Conservation (phyloP, 2,888 invertebrate genomes). For the Tachystola acroxantha region DNA sequence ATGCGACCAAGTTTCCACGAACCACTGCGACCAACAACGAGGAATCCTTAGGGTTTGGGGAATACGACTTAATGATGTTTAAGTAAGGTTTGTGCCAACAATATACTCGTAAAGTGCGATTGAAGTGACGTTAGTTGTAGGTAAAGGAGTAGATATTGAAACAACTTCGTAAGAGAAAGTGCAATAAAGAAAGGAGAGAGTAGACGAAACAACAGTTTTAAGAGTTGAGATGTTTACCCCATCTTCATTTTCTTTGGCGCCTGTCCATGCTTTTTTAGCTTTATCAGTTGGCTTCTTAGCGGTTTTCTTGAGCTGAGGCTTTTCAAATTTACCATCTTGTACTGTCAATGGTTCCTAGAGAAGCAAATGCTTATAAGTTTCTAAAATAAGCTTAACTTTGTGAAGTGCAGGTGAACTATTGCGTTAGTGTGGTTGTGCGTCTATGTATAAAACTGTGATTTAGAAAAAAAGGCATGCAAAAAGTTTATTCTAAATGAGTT, state of each 20-base stretch:
- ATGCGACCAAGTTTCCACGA: constrained; percentile 30
- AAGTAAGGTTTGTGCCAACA: constrained; percentile 5
- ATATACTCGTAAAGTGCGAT: constrained; percentile 1
- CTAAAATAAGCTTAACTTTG: constrained; percentile 38
- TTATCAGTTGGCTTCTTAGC: constrained; percentile 57
- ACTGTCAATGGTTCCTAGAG: constrained; percentile 64
- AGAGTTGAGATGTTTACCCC: constrained; percentile 49
- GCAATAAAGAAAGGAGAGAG: constrained; percentile 25
- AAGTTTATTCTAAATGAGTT: constrained; percentile 33
- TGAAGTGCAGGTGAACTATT: constrained; percentile 31
- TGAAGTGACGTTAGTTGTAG: not conserved
- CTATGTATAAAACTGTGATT: constrained; percentile 24
- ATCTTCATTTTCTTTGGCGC: constrained; percentile 33
- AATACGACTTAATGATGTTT: not conserved
- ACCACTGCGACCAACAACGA: constrained; percentile 27
- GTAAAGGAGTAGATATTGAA: constrained; percentile 1
- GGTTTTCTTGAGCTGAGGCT: constrained; percentile 69
- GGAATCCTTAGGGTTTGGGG: constrained; percentile 9
- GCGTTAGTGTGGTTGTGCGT: constrained; percentile 49
- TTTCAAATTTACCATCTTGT: constrained; percentile 70
- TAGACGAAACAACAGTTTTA: constrained; percentile 33
- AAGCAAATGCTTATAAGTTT: constrained; percentile 52
- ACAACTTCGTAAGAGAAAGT: not conserved
- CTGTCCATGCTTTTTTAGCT: constrained; percentile 50
- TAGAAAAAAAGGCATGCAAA: constrained; percentile 29